Evolutionary conservation across 2,113 vertebrate genomes (phyloP).

Genomic region (Caracal caracal): DNA sequence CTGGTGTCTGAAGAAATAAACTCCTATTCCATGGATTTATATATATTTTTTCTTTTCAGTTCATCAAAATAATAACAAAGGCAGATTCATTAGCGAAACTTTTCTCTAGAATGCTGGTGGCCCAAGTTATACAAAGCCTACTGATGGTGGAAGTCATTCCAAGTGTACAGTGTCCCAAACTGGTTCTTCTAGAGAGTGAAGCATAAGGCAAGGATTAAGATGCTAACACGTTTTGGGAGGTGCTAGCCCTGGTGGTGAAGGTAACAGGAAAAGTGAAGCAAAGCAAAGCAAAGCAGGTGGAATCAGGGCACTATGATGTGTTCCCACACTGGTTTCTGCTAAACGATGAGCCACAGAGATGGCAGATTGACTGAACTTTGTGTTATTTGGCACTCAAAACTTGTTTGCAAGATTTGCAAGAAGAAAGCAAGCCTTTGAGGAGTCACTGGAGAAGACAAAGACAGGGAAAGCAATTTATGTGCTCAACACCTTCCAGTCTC

Average conservation of each 20-base stretch:
- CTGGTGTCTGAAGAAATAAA: slow-evolving; percentile 91
- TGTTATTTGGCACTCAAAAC: not conserved
- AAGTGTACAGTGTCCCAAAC: not conserved
- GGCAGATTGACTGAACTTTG: accelerated
- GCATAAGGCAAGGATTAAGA: not conserved
- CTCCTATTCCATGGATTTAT: slow-evolving; percentile 91
- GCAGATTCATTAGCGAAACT: slow-evolving; percentile 84
- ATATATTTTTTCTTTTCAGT: slow-evolving; percentile 90
- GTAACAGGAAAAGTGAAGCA: not conserved
- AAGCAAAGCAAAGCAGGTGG: not conserved
- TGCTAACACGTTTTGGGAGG: not conserved
- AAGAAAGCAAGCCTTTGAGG: not conserved
- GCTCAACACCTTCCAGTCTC: not conserved
- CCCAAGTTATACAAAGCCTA: not conserved
- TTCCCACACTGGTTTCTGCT: not conserved
- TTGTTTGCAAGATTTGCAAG: not conserved
- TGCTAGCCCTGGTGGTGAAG: not conserved
- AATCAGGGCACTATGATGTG: not conserved
- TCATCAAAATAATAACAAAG: slow-evolving; percentile 91
- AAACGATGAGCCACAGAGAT: not conserved
- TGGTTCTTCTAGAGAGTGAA: not conserved
- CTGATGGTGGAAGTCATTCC: not conserved
- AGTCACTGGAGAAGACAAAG: not conserved
- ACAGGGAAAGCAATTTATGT: not conserved
- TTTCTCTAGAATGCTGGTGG: not conserved